Evolutionary conservation across 2,113 vertebrate species (phyloP), one percentile per base, ranked within the genome.

Genomic region (Balaeniceps rex): DNA sequence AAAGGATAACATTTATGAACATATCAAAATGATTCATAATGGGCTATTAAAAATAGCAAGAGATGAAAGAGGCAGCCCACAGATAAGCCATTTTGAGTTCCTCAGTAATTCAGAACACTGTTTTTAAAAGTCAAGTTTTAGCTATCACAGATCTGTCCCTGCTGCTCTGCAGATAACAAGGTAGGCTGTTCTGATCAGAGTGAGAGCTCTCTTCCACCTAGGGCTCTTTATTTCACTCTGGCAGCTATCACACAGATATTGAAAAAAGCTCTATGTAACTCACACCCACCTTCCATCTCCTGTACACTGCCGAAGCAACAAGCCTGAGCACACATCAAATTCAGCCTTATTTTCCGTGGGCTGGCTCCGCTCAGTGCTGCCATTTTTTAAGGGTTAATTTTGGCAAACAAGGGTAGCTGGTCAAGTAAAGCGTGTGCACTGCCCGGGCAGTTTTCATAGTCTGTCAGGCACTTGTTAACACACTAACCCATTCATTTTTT

Each of bases 401-500:
- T 83, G 77, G 88, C 92, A 96, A 76, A 93, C 24, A 71, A 72
- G 65, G 44, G 83, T 23, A 69, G 81, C 81, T 74, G 93, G 83
- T 94, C 84, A 87, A 92, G 96, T 79, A 95, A 77, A 96, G 78
- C 3, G 0, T 88, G 93, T 92, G 93, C 89, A 86, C 66, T 76
- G 79, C 87, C 75, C 1, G 9, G 96, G 96, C 96, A 91, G 95
- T 81, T 95, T 94, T 81, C 40, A 46, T 92, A 97, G 91, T 94
- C 91, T 96, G 84, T 96, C 96, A 96, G 95, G 96, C 93, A 90
- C 84, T 96, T 94, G 94, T 97, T 98, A 97, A 96, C 97, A 98
- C 97, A 98, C 98, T 97, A 74, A 79, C 94, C 97, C 97, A 95
- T 98, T 98, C 93, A 98, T 94, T 92, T 96, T 81, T 58, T 85